Evolutionary conservation across 35 echinoderm and acorn worm genomes (phyloP), one percentile per base, ranked within the genome.

Genomic region (Apostichopus californicus): DNA sequence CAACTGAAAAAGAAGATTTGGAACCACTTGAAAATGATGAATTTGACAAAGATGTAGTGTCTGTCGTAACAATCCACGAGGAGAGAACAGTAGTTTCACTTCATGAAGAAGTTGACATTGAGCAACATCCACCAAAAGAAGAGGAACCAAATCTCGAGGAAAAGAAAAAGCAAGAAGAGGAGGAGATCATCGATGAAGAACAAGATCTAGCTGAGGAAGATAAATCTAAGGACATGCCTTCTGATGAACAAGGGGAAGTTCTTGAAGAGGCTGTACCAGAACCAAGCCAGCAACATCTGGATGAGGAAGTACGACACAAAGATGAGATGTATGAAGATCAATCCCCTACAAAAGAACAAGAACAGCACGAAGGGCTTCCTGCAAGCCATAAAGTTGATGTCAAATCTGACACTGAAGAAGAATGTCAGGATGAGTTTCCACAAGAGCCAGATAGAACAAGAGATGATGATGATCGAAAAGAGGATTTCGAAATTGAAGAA

Each of bases 261-360:
- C 54, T 66, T 52, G 52, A 54, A 63, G 12, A 55, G 23, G 21
- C 73, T 55, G 52, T 78, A 60, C n/a, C 61, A 77, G 73, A 14
- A 78, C 57, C 82, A 87, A 92, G 93, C 1, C 34, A 46, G 46
- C 88, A 91, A 93, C 65, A 15, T 34, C 18, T 81, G 78, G 25
- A 78, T 54, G 73, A 54, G 23, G 57, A 77, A 18, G 23, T 59
- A 73, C 28, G 77, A 55, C 21, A 28, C 65, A 82, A 70, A 17
- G 75, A 90, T 6, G 54, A 52, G 26, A 73, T 90, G 13, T 13
- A 71, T 14, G n/a, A 21, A 5, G 60, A 90, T 5, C 46, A 80
- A 71, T 22, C 61, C 59, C 28, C 58, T 6, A 25, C 66, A 21
- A 78, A 83, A 73, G 91, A 92, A 57, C 81, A 17, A 85, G 81